Evolutionary conservation across 2,888 invertebrate species (phyloP).

Genomic region (Leptura quadrifasciata): DNA sequence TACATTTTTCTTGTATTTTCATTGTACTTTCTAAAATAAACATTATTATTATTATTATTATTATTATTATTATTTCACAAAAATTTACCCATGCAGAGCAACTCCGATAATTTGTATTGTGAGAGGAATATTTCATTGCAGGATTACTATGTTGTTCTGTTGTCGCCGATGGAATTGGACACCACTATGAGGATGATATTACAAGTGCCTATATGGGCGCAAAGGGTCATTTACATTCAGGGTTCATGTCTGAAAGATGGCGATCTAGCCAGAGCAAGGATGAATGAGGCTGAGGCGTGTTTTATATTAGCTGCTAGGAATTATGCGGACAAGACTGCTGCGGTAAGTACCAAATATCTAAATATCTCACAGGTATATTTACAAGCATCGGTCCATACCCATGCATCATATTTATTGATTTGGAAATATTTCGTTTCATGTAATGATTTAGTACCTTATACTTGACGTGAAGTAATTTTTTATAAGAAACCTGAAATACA

Average conservation of each 20-base stretch:
- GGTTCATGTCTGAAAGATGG: constrained; percentile 97
- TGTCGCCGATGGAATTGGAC: constrained; percentile 98
- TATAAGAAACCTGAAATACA: too few species aligned
- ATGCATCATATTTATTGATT: constrained; percentile 5
- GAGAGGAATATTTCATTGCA: constrained; percentile 41
- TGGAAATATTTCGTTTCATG: background rate
- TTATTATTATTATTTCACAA: too few species aligned
- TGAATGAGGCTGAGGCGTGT: constrained; percentile 98
- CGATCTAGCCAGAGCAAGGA: constrained; percentile 94
- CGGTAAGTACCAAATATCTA: constrained; percentile 76
- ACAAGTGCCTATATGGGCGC: constrained; percentile 97
- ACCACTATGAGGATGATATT: constrained; percentile 98
- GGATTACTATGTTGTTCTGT: constrained; percentile 83
- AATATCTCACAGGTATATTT: background rate
- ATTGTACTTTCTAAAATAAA: too few species aligned
- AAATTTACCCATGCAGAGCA: too few species aligned
- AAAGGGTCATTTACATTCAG: constrained; percentile 96
- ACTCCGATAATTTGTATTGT: too few species aligned
- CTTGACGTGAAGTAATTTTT: background rate
- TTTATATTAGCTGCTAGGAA: constrained; percentile 97
- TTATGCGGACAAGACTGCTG: constrained; percentile 97
- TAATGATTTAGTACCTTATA: background rate
- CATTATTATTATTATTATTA: too few species aligned
- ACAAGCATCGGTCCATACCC: background rate
- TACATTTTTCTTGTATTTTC: too few species aligned